These are phyloP conservation scores for Eudasyphora cyanicolor DNA, from an alignment of 2,888 invertebrate genomes.

Conservation along the genomic window DNA sequence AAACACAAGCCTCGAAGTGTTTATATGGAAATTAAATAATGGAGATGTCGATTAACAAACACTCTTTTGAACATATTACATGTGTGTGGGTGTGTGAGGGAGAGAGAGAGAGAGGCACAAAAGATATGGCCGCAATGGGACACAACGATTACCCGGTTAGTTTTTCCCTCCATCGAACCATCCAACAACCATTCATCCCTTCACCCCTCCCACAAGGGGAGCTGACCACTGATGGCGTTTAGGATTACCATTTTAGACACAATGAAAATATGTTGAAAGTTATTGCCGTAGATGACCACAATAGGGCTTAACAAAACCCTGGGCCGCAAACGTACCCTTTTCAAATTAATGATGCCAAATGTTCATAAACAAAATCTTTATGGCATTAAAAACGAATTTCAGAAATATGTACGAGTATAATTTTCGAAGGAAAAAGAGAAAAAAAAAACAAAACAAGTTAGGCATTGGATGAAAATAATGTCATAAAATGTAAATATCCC, in stretches of 20 bases:
- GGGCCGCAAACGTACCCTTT: conserved; percentile 11
- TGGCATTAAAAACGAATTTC: conserved; percentile 16
- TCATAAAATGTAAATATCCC: conserved; percentile 16
- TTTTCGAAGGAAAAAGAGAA: neutral
- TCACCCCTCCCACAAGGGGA: no score
- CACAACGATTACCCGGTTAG: neutral
- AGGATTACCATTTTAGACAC: neutral
- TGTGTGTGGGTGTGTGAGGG: no score
- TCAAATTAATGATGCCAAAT: conserved; percentile 25
- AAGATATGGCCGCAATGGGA: neutral
- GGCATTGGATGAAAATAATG: conserved; percentile 1
- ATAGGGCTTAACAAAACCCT: neutral
- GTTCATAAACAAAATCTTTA: conserved; percentile 25
- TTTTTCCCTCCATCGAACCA: neutral
- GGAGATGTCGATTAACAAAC: neutral
- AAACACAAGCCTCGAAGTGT: neutral
- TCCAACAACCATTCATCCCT: neutral
- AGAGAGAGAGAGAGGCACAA: neutral
- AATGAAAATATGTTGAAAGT: conserved; percentile 30
- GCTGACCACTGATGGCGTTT: conserved; percentile 1
- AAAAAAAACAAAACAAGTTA: neutral
- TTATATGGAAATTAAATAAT: neutral
- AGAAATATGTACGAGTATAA: neutral
- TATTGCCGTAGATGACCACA: neutral
- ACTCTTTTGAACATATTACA: neutral